Conservation (phyloP, 2,797 vertebrate genomes). For the Euthynnus affinis region DNA sequence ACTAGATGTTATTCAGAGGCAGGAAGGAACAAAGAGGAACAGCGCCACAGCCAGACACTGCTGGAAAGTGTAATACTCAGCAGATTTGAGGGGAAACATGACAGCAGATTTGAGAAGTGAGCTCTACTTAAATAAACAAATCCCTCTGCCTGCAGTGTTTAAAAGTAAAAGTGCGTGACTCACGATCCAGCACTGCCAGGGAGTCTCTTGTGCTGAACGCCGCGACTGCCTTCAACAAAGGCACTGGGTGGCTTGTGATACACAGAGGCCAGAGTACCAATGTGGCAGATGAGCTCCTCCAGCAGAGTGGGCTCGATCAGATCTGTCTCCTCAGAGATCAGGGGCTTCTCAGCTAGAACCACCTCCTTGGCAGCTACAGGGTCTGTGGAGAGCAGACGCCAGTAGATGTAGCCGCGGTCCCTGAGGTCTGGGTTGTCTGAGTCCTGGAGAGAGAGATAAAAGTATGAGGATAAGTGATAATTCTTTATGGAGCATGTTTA, state of each 20-base stretch:
- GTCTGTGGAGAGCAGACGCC: conserved; percentile 97
- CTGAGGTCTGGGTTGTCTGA: conserved; percentile 97
- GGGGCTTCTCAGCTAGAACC: conserved; percentile 95
- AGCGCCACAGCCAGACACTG: conserved; percentile 1
- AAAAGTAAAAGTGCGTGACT: conserved; percentile 77
- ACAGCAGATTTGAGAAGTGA: conserved; percentile 23
- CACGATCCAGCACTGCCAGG: conserved; percentile 93
- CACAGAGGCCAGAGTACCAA: conserved; percentile 95
- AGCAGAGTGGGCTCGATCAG: conserved; percentile 96
- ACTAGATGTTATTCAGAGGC: neutral
- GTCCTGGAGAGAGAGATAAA: conserved; percentile 84
- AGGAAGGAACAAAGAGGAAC: conserved; percentile 31
- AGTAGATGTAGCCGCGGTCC: conserved; percentile 98
- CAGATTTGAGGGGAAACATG: conserved; percentile 29
- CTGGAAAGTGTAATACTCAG: conserved; percentile 17
- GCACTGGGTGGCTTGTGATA: conserved; percentile 99
- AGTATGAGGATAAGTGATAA: conserved; percentile 30
- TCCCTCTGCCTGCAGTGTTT: conserved; percentile 12
- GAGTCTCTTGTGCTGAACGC: conserved; percentile 94
- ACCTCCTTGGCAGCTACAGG: conserved; percentile 98
- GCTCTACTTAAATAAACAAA: conserved; percentile 37
- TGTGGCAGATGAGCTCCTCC: conserved; percentile 97
- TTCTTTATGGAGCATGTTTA: conserved; percentile 41
- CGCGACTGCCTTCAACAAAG: conserved; percentile 96
- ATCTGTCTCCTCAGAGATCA: conserved; percentile 98